These are phyloP conservation scores for Drosophila pectinifera DNA, from an alignment of 1,140 invertebrate species.

Conservation along the genomic window DNA sequence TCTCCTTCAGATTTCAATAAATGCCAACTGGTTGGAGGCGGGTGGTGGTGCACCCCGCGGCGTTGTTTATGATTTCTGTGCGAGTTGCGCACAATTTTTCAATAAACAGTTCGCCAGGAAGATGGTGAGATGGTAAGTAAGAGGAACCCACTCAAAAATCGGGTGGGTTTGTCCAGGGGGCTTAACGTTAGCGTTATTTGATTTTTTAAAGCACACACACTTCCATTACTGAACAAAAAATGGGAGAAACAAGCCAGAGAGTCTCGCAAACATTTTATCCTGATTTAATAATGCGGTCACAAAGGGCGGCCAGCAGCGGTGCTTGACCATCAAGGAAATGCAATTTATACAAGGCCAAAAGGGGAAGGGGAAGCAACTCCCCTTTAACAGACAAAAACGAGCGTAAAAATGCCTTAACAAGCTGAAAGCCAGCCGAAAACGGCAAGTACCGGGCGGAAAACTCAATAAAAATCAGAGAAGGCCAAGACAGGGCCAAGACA, in stretches of 20 bases:
- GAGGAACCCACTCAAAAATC: conserved; percentile 25
- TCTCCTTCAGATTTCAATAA: conserved; percentile 73
- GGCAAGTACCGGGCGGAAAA: conserved; percentile 5
- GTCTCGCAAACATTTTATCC: conserved; percentile 52
- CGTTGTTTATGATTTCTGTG: conserved; percentile 78
- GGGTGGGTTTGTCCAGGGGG: conserved; percentile 25
- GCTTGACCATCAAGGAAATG: conserved; percentile 72
- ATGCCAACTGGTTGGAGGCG: conserved; percentile 56
- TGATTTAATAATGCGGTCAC: conserved; percentile 78
- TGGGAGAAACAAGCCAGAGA: background rate
- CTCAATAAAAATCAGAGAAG: conserved; percentile 8
- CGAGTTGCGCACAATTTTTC: conserved; percentile 71
- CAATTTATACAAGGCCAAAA: conserved; percentile 53
- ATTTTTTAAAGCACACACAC: conserved; percentile 58
- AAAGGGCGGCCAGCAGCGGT: conserved; percentile 9
- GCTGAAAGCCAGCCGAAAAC: conserved; percentile 33
- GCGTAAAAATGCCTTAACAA: conserved; percentile 77
- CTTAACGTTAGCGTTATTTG: too few relatives aligned
- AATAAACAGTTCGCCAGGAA: conserved; percentile 59
- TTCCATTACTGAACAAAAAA: conserved; percentile 19
- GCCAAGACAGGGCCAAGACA: background rate
- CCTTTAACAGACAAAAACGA: conserved; percentile 51
- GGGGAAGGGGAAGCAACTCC: background rate
- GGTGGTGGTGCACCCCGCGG: conserved; percentile 46
- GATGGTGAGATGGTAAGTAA: conserved; percentile 34